A percentile compares a stretch with the other conserved stretches of the same genome.
phyloP scores from a whole-genome alignment of 2,113 vertebrate genomes.

The Salvelinus sp. region DNA sequence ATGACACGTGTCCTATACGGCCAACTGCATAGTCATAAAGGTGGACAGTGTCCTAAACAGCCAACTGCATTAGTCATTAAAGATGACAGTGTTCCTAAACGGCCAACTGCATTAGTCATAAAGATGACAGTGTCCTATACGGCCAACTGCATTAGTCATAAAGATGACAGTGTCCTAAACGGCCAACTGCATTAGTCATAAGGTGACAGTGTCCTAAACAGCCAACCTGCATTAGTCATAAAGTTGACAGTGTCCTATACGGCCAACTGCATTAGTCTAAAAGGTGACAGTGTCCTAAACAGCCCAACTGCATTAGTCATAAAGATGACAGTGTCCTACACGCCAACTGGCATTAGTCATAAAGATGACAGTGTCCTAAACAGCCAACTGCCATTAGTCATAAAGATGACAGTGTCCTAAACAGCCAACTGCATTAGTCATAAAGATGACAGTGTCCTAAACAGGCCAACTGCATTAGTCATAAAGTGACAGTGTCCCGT shows the following conservation, averaged over 20 bases:
- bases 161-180: constrained; percentile 55
- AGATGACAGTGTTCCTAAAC: constrained; percentile 53
- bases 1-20: constrained; percentile 47
- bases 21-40: constrained; percentile 49
- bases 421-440: constrained; percentile 57
- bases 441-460: constrained; percentile 57
- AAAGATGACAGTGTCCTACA: constrained; percentile 55
- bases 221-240: constrained; percentile 59
- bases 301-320: constrained; percentile 67
- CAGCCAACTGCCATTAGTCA: constrained; percentile 58
- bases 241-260: constrained; percentile 54
- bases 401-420: constrained; percentile 56
- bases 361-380: constrained; percentile 55
- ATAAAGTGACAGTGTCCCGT: constrained; percentile 55
- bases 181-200: constrained; percentile 59
- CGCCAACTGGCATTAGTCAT: constrained; percentile 58
- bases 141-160: constrained; percentile 59
- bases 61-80: constrained; percentile 69
- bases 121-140: constrained; percentile 55
- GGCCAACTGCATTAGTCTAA: constrained; percentile 53
- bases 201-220: constrained; percentile 53
- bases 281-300: constrained; percentile 20
- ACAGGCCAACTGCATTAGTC: constrained; percentile 57
- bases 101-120: constrained; percentile 59
- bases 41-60: constrained; percentile 31